A percentile compares a stretch with the other conserved stretches of the same genome.
Evolutionary conservation across 2,797 vertebrate species (phyloP).

Genomic region (Odontamblyopus lacepedii): DNA sequence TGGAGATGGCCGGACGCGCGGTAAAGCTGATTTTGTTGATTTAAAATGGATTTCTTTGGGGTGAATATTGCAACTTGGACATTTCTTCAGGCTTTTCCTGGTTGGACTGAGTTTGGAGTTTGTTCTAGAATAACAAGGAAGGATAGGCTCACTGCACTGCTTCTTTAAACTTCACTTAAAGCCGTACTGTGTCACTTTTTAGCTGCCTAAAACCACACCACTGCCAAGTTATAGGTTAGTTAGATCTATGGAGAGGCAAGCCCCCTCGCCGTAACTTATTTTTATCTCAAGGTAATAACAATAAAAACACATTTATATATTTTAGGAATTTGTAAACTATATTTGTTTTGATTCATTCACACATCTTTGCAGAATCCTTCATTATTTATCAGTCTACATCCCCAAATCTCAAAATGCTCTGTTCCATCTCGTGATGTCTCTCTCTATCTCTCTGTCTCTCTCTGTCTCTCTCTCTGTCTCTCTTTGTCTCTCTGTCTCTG

Average conservation of each 20-base stretch:
- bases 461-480: slow-evolving; percentile 5
- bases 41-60: neutral
- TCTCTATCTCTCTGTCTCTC: slow-evolving; percentile 1
- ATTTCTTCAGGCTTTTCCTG: neutral
- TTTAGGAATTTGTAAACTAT: too few relatives aligned
- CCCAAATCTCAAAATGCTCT: too few relatives aligned
- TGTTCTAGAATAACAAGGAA: neutral
- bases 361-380: too few relatives aligned
- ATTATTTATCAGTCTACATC: too few relatives aligned
- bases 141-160: neutral
- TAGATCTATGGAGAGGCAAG: too few relatives aligned
- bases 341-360: too few relatives aligned
- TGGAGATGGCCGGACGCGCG: neutral
- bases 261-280: too few relatives aligned
- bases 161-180: neutral
- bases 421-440: neutral
- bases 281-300: too few relatives aligned
- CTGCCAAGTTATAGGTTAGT: too few relatives aligned
- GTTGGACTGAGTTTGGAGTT: slow-evolving; percentile 3
- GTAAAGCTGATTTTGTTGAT: neutral
- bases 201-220: neutral
- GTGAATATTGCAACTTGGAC: too few relatives aligned
- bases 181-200: neutral
- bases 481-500: neutral
- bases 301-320: too few relatives aligned